phyloP scores from a whole-genome alignment of 2,797 vertebrate species.

The Chrosomus eos region DNA sequence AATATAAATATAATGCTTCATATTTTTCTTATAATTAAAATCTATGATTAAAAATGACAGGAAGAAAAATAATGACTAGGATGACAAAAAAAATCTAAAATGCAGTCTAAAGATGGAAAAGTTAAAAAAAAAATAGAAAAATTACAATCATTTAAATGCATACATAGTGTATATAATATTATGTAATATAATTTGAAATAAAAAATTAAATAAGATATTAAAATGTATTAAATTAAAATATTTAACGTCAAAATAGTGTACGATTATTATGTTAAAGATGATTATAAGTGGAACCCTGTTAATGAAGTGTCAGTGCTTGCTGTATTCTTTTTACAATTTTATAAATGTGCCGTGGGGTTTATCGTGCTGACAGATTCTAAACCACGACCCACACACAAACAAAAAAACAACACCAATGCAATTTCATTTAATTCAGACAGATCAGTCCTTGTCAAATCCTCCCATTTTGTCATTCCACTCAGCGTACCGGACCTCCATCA shows the following conservation, averaged over 20 bases:
- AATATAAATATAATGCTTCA: not conserved
- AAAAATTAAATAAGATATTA: not conserved
- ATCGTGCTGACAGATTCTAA: constrained; percentile 46
- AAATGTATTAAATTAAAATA: not conserved
- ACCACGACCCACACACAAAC: not conserved
- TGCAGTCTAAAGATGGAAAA: not conserved
- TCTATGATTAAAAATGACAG: not conserved
- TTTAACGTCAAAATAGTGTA: not conserved
- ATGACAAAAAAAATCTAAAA: not conserved
- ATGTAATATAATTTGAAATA: not conserved
- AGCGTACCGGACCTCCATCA: constrained; percentile 27
- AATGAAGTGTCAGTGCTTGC: not conserved
- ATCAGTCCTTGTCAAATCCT: constrained; percentile 58
- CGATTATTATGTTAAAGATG: not conserved
- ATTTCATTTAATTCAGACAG: constrained; percentile 61
- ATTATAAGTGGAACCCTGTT: not conserved
- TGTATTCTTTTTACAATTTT: constrained; percentile 44
- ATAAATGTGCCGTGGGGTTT: constrained; percentile 39
- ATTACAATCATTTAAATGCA: not conserved
- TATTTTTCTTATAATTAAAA: not conserved
- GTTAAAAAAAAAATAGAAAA: no score
- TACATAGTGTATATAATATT: not conserved
- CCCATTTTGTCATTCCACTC: constrained; percentile 39
- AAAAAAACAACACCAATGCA: constrained; percentile 10
- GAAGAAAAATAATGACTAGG: not conserved